Conservation (phyloP, 2,113 vertebrate genomes). For the Tringa solitaria region DNA sequence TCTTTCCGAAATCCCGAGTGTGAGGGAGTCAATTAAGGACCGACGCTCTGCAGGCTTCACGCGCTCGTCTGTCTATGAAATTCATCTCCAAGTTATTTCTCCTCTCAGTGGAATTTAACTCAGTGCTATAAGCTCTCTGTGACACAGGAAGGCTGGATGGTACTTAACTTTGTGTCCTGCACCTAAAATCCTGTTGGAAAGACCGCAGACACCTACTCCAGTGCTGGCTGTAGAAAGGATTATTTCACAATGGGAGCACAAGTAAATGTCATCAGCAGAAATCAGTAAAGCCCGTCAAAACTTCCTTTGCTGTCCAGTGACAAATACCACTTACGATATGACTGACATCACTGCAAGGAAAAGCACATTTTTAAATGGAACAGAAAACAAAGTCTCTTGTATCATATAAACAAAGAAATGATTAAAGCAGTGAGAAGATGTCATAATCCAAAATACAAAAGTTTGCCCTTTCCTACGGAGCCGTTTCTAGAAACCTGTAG, state of each 20-base stretch:
- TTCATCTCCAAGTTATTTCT: background rate
- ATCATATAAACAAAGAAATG: background rate
- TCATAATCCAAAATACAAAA: background rate
- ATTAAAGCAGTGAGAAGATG: background rate
- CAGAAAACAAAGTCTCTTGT: background rate
- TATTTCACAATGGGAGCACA: background rate
- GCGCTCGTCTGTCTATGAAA: accelerated
- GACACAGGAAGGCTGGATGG: background rate
- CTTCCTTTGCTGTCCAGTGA: background rate
- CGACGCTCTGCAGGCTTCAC: background rate
- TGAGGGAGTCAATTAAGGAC: background rate
- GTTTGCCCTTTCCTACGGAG: background rate
- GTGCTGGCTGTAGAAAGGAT: background rate
- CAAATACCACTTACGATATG: background rate
- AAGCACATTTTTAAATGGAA: slow-evolving; percentile 12
- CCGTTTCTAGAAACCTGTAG: background rate
- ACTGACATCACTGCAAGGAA: background rate
- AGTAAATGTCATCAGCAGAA: slow-evolving; percentile 19
- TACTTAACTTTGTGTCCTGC: background rate
- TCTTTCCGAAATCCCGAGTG: background rate
- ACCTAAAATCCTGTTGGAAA: background rate
- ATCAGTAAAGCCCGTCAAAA: background rate
- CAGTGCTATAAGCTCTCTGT: background rate
- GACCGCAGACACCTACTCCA: background rate
- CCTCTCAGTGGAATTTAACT: background rate